These are phyloP conservation scores for Drosophila subsilvestris DNA, from an alignment of 2,888 invertebrate genomes.

Conservation along the genomic window DNA sequence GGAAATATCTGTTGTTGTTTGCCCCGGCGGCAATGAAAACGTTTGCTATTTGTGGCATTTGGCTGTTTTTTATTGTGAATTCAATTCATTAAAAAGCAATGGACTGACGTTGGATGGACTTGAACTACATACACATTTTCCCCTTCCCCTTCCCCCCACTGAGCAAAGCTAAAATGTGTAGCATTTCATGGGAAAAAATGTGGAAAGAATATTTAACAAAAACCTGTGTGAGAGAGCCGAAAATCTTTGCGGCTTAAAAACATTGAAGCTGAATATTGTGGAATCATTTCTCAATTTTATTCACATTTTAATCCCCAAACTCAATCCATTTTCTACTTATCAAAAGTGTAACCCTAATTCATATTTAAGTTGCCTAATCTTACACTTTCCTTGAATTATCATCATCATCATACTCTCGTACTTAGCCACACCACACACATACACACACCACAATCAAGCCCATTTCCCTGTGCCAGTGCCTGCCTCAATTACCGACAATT, in stretches of 20 bases:
- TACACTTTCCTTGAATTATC: conserved; percentile 1
- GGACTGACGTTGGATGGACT: conserved; percentile 23
- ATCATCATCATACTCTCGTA: not conserved
- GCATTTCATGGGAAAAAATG: conserved; percentile 12
- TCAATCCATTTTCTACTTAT: not conserved
- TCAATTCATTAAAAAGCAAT: conserved; percentile 50
- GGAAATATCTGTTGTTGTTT: conserved; percentile 1
- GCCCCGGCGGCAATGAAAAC: conserved; percentile 41
- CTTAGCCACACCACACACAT: too few species aligned
- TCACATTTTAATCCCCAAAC: too few species aligned
- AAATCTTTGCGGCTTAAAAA: too few species aligned
- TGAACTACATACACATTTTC: conserved; percentile 16
- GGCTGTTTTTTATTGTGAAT: conserved; percentile 33
- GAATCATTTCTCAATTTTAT: too few species aligned
- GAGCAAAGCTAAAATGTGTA: conserved; percentile 6
- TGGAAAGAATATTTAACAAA: not conserved
- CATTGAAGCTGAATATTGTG: too few species aligned
- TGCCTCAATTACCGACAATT: conserved; percentile 54
- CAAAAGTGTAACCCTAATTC: not conserved
- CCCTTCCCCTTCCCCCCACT: not conserved
- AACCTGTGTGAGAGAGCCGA: too few species aligned
- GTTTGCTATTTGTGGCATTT: conserved; percentile 35
- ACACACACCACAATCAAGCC: not conserved
- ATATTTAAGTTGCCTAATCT: not conserved
- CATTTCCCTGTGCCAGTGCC: conserved; percentile 13